Percentiles rank a stretch among this genome's conserved stretches.
These are phyloP conservation scores for Bolinopsis microptera DNA, from an alignment of 37 sponge, comb jelly and placozoan genomes.

Conservation along the genomic window DNA sequence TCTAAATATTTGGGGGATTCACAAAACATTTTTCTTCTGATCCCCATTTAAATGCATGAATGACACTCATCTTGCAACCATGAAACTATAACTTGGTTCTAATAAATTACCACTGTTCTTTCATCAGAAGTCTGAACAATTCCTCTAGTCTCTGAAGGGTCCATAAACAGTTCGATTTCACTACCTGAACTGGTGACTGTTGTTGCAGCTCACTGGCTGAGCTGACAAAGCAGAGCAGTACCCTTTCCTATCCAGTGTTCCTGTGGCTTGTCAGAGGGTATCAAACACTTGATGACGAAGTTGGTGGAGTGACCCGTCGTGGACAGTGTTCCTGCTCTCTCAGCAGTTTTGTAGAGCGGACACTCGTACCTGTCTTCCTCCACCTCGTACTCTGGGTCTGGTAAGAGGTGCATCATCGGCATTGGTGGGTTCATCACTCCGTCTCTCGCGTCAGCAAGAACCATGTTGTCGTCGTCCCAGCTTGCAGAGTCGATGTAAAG, in stretches of 20 bases:
- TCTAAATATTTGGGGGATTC: no score
- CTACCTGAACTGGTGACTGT: no score
- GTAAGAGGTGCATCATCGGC: constrained; percentile 58
- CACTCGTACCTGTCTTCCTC: constrained; percentile 60
- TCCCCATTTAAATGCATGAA: no score
- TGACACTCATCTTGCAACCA: no score
- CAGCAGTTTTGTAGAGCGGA: constrained; percentile 59
- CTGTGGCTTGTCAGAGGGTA: constrained; percentile 82
- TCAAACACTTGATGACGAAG: constrained; percentile 90
- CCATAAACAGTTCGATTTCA: no score
- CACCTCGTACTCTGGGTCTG: constrained; percentile 42
- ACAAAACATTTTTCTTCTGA: no score
- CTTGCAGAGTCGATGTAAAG: constrained; percentile 91
- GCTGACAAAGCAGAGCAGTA: constrained; percentile 93
- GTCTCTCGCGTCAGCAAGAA: constrained; percentile 74
- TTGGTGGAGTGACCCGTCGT: constrained; percentile 94
- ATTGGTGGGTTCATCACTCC: constrained; percentile 89
- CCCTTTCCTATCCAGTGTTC: constrained; percentile 95
- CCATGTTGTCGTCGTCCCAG: constrained; percentile 87
- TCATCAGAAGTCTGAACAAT: no score
- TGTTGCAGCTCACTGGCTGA: constrained; percentile 81
- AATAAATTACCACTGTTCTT: no score
- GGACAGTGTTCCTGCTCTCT: constrained; percentile 46
- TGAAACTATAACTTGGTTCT: no score
- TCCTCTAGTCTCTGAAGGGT: no score